Evolutionary conservation across 2,888 invertebrate genomes (phyloP), one percentile per base, ranked within the genome.

Genomic region (Lithophane leautieri): DNA sequence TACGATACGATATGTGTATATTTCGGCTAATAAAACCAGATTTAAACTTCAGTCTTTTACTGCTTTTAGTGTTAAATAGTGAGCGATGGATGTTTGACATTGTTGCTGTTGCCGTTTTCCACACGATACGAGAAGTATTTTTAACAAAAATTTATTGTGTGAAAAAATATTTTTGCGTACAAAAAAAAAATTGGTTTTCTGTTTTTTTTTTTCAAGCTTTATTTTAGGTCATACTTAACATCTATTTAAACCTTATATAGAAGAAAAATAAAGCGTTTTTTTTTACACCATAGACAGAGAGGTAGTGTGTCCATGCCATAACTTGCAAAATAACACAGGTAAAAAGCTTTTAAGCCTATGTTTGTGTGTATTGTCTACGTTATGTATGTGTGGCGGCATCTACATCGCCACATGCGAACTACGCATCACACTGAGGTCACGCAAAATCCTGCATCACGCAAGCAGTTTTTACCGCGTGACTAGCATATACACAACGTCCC

Each of bases 41-140:
- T 70, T 78, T 73, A 70, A 60, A 73, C 74, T 65, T 68, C 28
- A 61, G 62, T 34, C 25, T 52, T 62, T 63, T 44, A 56, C 14
- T 40, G 34, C 25, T 54, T 76, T 28, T 60, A 22, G 22, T 12
- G 40, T 40, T 56, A 40, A 42, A 61, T 12, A 19, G 16, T 19
- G 12, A 56, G 54, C 22, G 16, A 50, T 28, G 0, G 9, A n/a
- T 60, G 44, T 58, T 44, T 68, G 56, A 54, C 74, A 67, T 16
- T 72, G 52, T 72, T 79, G 63, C 22, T 65, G 19, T 34, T 12
- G n/a, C 12, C n/a, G 16, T 50, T 22, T 44, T 28, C 3, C 16
- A 3, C 42, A 42, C 3, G 25, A n/a, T 68, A 42, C n/a, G 12
- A 19, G 16, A 19, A n/a, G 11, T 7, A 47, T 65, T 44, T 63